Evolutionary conservation across 2,888 invertebrate genomes (phyloP).

Genomic region (Diaphora mendica): DNA sequence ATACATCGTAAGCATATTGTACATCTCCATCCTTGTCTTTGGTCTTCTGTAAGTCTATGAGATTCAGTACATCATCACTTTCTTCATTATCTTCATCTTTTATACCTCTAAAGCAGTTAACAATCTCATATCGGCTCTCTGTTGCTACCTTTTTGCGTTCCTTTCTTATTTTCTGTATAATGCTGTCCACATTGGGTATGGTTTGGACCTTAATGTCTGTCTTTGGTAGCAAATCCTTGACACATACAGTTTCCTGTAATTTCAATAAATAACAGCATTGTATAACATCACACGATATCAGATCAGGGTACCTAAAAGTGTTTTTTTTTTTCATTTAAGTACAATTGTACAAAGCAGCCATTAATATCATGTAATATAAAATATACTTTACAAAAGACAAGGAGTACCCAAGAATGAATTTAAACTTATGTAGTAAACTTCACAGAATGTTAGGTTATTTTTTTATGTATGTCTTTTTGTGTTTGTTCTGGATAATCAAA

Average conservation of each 20-base stretch:
- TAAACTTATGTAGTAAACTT: no score
- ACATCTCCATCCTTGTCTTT: constrained; percentile 61
- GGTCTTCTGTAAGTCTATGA: constrained; percentile 72
- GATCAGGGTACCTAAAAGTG: not conserved
- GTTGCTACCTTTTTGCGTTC: constrained; percentile 69
- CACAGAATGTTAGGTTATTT: no score
- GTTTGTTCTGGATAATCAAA: no score
- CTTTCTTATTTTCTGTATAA: constrained; percentile 76
- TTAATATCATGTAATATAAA: no score
- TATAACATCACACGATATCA: not conserved
- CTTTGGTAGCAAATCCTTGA: constrained; percentile 71
- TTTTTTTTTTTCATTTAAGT: no score
- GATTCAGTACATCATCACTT: constrained; percentile 58
- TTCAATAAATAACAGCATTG: not conserved
- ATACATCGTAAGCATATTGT: constrained; percentile 79
- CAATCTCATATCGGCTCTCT: constrained; percentile 76
- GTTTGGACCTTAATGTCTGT: constrained; percentile 65
- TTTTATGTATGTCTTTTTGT: no score
- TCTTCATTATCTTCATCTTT: constrained; percentile 52
- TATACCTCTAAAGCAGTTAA: constrained; percentile 76
- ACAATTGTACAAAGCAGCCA: no score
- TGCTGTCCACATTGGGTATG: constrained; percentile 65
- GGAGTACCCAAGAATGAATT: no score
- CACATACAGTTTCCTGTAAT: constrained; percentile 70
- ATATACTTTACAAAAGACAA: no score